Percentiles rank a stretch among this genome's conserved stretches.
Conservation (phyloP, 2,797 vertebrate species). For the Notoglanidium macrostoma region DNA sequence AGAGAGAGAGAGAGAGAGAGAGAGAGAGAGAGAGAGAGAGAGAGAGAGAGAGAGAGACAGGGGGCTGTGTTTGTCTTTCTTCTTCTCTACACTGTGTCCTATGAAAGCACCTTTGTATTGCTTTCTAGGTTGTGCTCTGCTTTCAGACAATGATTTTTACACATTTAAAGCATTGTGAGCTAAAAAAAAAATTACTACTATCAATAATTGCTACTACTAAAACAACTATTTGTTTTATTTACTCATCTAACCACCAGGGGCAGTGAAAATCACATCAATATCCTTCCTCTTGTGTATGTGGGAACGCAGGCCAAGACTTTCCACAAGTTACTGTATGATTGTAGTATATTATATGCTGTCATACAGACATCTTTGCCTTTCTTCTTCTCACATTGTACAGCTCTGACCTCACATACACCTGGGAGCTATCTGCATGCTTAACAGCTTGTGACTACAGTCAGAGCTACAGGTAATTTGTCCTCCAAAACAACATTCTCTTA, state of each 20-base stretch:
- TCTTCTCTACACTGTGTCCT: conserved; percentile 30
- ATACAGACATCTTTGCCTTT: neutral
- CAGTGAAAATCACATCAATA: too few species aligned
- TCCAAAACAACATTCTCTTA: neutral
- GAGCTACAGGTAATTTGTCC: neutral
- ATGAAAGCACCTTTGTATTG: conserved; percentile 31
- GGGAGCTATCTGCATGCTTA: neutral
- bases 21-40: neutral
- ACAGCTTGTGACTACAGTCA: neutral
- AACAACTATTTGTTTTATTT: neutral
- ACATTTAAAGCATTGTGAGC: neutral
- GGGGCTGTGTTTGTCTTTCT: conserved; percentile 26
- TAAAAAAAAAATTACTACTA: neutral
- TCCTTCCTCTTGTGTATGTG: neutral
- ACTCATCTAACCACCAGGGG: neutral
- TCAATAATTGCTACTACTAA: neutral
- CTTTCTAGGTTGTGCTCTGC: neutral
- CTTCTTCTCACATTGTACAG: neutral
- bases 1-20: too few species aligned
- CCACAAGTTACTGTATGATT: neutral
- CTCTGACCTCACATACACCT: neutral
- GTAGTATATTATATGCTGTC: neutral
- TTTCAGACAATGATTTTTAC: neutral
- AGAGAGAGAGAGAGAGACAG: neutral
- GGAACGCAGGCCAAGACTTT: neutral